phyloP scores from a whole-genome alignment of 2,113 vertebrate genomes.

The Thalassarche chlororhynchos region DNA sequence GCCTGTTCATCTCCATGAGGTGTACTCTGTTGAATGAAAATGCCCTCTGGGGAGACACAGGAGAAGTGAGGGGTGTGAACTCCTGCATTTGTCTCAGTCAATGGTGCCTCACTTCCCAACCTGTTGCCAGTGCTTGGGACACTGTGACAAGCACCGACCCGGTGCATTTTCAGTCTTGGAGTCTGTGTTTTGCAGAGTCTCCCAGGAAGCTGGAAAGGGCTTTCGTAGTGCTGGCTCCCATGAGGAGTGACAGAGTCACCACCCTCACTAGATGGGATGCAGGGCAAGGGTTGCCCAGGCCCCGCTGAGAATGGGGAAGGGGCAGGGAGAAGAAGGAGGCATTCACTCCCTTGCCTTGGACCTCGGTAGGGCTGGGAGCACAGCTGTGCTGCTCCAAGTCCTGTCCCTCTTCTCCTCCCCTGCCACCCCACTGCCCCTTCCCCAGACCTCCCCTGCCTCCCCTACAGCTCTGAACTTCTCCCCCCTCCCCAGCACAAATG shows the following conservation, averaged over 20 bases:
- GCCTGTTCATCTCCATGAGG: not conserved
- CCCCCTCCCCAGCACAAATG: accelerated
- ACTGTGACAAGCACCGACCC: not conserved
- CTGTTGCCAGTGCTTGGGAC: not conserved
- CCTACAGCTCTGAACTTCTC: not conserved
- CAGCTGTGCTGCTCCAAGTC: not conserved
- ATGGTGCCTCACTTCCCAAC: not conserved
- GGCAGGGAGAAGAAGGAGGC: not conserved
- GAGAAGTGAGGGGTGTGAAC: not conserved
- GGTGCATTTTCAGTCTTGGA: not conserved
- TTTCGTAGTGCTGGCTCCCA: not conserved
- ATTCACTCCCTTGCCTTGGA: not conserved
- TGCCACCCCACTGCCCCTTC: not conserved
- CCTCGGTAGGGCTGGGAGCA: not conserved
- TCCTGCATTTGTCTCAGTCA: not conserved
- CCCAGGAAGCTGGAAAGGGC: not conserved
- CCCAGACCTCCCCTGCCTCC: not conserved
- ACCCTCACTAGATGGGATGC: not conserved
- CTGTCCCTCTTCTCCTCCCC: not conserved
- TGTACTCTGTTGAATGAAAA: not conserved
- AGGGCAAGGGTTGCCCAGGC: not conserved
- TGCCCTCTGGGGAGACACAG: not conserved
- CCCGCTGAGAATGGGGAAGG: not conserved
- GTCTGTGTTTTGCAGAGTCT: not conserved
- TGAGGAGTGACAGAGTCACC: not conserved